Conservation (phyloP, 2,113 vertebrate genomes). For the Vicugna pacos region DNA sequence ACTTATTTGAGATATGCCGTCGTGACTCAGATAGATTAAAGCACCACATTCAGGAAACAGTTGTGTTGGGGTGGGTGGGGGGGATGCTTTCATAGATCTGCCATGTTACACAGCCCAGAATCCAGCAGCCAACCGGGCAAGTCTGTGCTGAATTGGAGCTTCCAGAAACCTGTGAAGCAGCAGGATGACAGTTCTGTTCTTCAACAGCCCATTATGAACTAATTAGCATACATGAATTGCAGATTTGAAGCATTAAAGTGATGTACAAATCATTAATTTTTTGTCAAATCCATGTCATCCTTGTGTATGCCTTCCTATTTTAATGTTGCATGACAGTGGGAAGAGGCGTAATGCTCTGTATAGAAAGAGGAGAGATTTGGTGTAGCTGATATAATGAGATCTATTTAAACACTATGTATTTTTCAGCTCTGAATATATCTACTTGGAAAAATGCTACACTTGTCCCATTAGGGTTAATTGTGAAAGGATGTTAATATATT, state of each 20-base stretch:
- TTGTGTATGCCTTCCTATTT: constrained; percentile 89
- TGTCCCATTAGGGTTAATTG: constrained; percentile 89
- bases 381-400: constrained; percentile 88
- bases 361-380: constrained; percentile 87
- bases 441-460: constrained; percentile 79
- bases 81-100: constrained; percentile 85
- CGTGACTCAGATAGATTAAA: constrained; percentile 89
- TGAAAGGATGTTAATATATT: constrained; percentile 87
- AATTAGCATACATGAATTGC: constrained; percentile 93
- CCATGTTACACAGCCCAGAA: constrained; percentile 83
- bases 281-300: constrained; percentile 91
- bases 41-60: constrained; percentile 88
- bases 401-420: constrained; percentile 87
- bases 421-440: constrained; percentile 86
- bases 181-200: constrained; percentile 90
- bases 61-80: constrained; percentile 78
- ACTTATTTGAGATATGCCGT: constrained; percentile 89
- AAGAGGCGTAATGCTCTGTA: constrained; percentile 88
- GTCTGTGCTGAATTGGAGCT: constrained; percentile 82
- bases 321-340: constrained; percentile 91
- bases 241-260: constrained; percentile 92
- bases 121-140: constrained; percentile 83
- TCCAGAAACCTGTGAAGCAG: constrained; percentile 87
- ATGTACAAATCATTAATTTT: constrained; percentile 93
- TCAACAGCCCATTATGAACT: constrained; percentile 90